Evolutionary conservation across 2,113 vertebrate genomes (phyloP), one percentile per base, ranked within the genome.

Genomic region (Anthoscopus minutus): DNA sequence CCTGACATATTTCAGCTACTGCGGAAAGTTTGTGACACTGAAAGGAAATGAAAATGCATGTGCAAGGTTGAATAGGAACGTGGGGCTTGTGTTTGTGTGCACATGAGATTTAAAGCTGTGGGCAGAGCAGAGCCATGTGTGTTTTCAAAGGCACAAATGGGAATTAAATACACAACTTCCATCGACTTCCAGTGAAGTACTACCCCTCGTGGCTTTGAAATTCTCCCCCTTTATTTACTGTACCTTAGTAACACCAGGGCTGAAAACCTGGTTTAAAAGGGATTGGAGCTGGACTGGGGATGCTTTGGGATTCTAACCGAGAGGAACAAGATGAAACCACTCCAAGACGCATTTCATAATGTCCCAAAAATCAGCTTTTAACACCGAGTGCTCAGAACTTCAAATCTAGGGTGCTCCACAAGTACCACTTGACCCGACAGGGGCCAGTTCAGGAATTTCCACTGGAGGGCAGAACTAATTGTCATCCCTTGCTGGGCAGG

Each of bases 31-130:
- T 96, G 79, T 84, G 91, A 86, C 85, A 60, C 80, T 54, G 85
- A 42, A 81, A 97, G 42, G 45, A 92, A 95, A 94, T 93, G 33
- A 94, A 88, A 87, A 66, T 53, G 73, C 8, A 44, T 67, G 30
- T 33, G 65, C 56, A 88, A 93, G 88, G 88, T 48, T 74, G 89
- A 92, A 74, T 10, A 81, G 82, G 64, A 90, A 67, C 1, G 0
- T 10, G 51, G 40, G n/a, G 51, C 40, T 93, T 48, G 62, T 66
- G 67, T 57, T 80, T 57, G 71, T 56, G 77, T 15, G 69, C 82
- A 30, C 45, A 10, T 10, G 80, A 92, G 84, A 96, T 85, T 93
- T 76, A 77, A 95, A 96, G 94, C 57, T 27, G 37, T 18, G 42
- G 90, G 80, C 79, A 95, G 79, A 94, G 80, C 28, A 65, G 69